phyloP scores from a whole-genome alignment of 2,113 vertebrate species.

The Lagenorhynchus albirostris region DNA sequence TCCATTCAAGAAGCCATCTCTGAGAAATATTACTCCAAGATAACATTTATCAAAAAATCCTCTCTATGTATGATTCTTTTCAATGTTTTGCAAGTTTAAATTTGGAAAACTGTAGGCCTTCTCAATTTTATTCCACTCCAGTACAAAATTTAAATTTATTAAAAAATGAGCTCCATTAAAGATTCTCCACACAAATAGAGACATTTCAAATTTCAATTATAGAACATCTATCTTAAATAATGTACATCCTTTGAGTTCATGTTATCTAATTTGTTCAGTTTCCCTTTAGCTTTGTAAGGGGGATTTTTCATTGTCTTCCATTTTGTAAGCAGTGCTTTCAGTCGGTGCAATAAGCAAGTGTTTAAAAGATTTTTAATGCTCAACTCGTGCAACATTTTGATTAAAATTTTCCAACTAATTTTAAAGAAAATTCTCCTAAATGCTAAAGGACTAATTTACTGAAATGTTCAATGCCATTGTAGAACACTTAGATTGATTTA shows the following conservation, averaged over 20 bases:
- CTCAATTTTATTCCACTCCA: background rate
- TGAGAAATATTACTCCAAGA: background rate
- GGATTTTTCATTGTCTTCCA: background rate
- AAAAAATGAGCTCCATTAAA: background rate
- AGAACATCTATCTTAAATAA: background rate
- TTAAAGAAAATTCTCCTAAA: background rate
- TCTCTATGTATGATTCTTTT: background rate
- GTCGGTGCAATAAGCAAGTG: background rate
- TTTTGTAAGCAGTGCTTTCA: background rate
- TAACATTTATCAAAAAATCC: background rate
- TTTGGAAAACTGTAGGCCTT: background rate
- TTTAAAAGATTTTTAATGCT: background rate
- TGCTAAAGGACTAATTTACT: background rate
- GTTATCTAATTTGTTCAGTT: background rate
- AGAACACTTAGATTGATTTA: background rate
- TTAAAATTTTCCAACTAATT: background rate
- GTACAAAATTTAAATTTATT: background rate
- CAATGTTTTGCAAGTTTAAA: background rate
- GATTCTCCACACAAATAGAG: background rate
- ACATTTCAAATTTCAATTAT: background rate
- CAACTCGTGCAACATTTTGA: background rate
- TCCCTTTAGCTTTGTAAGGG: background rate
- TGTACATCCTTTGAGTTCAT: background rate
- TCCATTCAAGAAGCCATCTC: background rate
- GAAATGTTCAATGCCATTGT: background rate